phyloP scores from a whole-genome alignment of 2,797 vertebrate genomes.

The Pseudochirops cupreus region DNA sequence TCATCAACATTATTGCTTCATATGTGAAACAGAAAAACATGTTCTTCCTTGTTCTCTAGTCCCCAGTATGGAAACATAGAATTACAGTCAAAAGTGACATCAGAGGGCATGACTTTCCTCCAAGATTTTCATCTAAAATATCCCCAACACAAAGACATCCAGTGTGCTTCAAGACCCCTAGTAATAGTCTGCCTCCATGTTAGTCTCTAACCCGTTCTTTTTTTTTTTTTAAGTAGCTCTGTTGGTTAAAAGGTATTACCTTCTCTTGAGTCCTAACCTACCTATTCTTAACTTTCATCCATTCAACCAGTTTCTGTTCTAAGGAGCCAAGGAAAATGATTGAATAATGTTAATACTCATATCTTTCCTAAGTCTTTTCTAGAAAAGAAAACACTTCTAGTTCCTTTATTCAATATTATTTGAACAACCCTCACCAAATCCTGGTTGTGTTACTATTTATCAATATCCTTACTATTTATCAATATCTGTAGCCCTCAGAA shows the following conservation, averaged over 20 bases:
- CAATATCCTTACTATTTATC: not conserved
- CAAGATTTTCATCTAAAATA: not conserved
- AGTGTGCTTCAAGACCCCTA: not conserved
- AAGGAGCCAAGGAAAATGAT: not conserved
- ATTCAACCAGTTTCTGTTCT: not conserved
- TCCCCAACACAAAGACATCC: not conserved
- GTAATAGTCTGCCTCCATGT: not conserved
- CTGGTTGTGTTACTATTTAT: not conserved
- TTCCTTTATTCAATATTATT: not conserved
- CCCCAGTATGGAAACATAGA: not conserved
- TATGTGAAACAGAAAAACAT: not conserved
- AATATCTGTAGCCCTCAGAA: not conserved
- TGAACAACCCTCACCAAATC: not conserved
- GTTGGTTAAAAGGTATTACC: not conserved
- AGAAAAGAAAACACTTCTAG: not conserved
- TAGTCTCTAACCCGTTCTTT: not conserved
- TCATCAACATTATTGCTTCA: not conserved
- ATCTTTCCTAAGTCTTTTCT: not conserved
- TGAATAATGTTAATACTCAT: not conserved
- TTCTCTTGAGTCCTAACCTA: not conserved
- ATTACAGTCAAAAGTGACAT: not conserved
- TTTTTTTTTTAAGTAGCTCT: not conserved
- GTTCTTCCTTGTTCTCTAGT: not conserved
- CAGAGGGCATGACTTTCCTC: no score
- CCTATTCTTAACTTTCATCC: not conserved